phyloP scores from a whole-genome alignment of 2,113 vertebrate genomes.

The Engraulis encrasicolus region DNA sequence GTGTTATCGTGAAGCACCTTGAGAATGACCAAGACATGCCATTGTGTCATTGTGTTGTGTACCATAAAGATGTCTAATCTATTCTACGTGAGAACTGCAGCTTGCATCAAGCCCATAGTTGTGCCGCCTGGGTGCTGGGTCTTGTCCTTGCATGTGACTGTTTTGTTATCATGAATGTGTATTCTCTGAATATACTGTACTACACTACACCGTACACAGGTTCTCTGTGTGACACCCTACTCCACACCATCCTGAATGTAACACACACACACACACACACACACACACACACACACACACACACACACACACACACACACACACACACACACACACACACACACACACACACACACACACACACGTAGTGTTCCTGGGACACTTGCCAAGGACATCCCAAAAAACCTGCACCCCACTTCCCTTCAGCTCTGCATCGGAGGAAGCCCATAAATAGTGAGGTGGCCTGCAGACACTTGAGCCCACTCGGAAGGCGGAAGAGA shows the following conservation, averaged over 20 bases:
- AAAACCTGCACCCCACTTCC: background rate
- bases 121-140: background rate
- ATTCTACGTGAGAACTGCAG: background rate
- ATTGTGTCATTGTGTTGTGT: too few relatives aligned
- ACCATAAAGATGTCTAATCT: too few relatives aligned
- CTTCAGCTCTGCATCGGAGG: background rate
- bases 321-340: too few relatives aligned
- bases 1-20: too few relatives aligned
- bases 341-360: too few relatives aligned
- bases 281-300: too few relatives aligned
- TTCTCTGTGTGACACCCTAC: too few relatives aligned
- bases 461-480: background rate
- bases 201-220: too few relatives aligned
- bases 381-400: constrained; percentile 13
- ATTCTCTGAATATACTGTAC: background rate
- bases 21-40: too few relatives aligned
- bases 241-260: too few relatives aligned
- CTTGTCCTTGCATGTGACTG: background rate
- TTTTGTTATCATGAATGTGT: background rate
- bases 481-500: constrained; percentile 4
- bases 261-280: too few relatives aligned
- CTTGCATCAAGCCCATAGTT: background rate
- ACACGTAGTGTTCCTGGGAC: background rate
- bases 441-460: constrained; percentile 15
- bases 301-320: too few relatives aligned